Evolutionary conservation across 1,140 invertebrate genomes (phyloP), one percentile per base, ranked within the genome.

Genomic region (Atopsyche davidsoni): DNA sequence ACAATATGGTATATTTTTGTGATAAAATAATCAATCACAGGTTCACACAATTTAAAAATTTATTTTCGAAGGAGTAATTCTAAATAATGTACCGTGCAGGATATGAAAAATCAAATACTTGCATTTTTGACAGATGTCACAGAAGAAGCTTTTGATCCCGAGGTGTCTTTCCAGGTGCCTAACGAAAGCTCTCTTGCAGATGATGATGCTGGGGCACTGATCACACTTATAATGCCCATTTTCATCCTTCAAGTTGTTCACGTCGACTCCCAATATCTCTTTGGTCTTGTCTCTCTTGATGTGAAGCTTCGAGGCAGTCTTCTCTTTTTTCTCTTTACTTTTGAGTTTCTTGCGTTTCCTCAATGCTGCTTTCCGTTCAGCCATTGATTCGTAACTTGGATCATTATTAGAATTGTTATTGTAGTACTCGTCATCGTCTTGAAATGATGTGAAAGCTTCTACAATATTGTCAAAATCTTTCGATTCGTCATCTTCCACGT

Each of bases 81-180:
- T 36, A 36, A 6, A 42, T 23, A 42, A n/a, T 24, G 7, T 24
- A 42, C 13, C 25, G 7, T 9, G 4, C 16, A 25, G 4, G 7
- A 13, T 16, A 44, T 31, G 2, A 44, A 44, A 31, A n/a, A 44
- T 28, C 14, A 31, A 24, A 16, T 16, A 34, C 41, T 43, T 43
- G 48, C 54, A 56, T 52, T 56, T 56, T 24, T 56, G 38, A 39
- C 54, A 56, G 19, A 56, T 56, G 7, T 51, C 49, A 38, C 54
- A 56, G 25, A 52, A 56, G 21, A 52, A 56, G 25, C 45, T 48
- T 32, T 56, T 56, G 16, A 56, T 56, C 22, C 54, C 54, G 3
- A 56, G 35, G 36, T 56, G 54, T 18, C 23, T 38, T 22, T 56
- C 54, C 11, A 56, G 40, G 32, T 56, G 54, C 24, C 54, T 38